phyloP scores from a whole-genome alignment of 1,140 invertebrate species.

The Zaprionus inermis region DNA sequence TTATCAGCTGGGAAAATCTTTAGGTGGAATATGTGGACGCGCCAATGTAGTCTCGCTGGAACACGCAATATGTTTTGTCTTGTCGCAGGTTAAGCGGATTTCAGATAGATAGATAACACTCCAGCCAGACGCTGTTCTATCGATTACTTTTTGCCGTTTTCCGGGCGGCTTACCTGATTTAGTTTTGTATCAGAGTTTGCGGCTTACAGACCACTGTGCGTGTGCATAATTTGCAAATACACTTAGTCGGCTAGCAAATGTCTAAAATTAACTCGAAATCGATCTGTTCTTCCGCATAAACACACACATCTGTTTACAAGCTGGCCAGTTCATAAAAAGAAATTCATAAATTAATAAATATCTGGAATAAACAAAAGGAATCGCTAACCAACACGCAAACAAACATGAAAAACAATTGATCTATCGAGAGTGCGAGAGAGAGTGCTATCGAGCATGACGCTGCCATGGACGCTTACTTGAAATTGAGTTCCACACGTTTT shows the following conservation, averaged over 20 bases:
- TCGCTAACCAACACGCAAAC: slow-evolving; percentile 31
- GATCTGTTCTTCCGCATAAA: slow-evolving; percentile 35
- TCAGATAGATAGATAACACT: slow-evolving; percentile 22
- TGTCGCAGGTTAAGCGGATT: slow-evolving; percentile 26
- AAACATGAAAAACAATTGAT: slow-evolving; percentile 7
- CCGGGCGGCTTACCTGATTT: not conserved
- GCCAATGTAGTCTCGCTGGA: not conserved
- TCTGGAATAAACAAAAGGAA: slow-evolving; percentile 54
- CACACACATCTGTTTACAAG: slow-evolving; percentile 38
- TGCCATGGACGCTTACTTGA: slow-evolving; percentile 8
- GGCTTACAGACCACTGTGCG: slow-evolving; percentile 26
- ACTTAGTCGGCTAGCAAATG: slow-evolving; percentile 22
- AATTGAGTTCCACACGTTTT: slow-evolving; percentile 14
- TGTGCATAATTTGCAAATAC: slow-evolving; percentile 51
- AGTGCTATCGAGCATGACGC: not conserved
- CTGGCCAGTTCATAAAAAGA: slow-evolving; percentile 43
- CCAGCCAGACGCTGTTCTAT: slow-evolving; percentile 9
- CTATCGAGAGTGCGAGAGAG: slow-evolving; percentile 16
- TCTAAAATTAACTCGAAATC: not conserved
- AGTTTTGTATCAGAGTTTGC: not conserved
- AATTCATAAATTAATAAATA: slow-evolving; percentile 60
- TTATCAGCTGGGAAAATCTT: not conserved
- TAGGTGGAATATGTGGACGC: not conserved
- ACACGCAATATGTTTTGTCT: slow-evolving; percentile 23
- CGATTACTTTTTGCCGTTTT: slow-evolving; percentile 17